Evolutionary conservation across 1,140 invertebrate genomes (phyloP), one percentile per base, ranked within the genome.

Genomic region (Antheraea mylitta): DNA sequence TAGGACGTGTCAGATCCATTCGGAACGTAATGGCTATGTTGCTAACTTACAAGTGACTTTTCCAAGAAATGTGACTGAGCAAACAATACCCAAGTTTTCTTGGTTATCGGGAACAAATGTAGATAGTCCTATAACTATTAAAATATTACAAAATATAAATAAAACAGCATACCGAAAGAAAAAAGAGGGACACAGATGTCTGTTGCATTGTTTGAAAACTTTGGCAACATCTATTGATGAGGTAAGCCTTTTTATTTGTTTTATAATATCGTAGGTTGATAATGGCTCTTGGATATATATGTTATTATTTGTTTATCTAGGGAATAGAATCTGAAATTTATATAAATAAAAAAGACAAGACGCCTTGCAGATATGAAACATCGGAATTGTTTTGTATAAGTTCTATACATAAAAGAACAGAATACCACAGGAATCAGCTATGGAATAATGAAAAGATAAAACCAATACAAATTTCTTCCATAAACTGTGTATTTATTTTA

Each of bases 21-120:
- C 96, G 0, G 94, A 94, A 61, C 94, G 95, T 22, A 96, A 96
- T 68, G 95, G 94, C 68, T 95, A 96, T 72, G 94, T 94, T 38
- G 95, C 97, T 9, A 94, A 95, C 69, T 89, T 99, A 66, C 95
- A 96, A 87, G 95, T 98, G 0, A 94, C 93, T 64, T 98, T 98
- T 85, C 97, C 97, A 0, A 93, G 93, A 59, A 94, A 94, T 81
- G 97, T 97, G 4, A 94, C 95, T 60, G 91, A 93, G 78, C 83
- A 87, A 60, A 87, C 83, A 45, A 92, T 92, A 77, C 92, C 92
- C 58, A 90, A 90, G 71, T 92, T 93, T 73, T 89, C 89, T 8
- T 93, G 90, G 90, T 75, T 93, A 18, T 85, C 85, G 7, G 90
- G 90, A n/a, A 93, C 91, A 9, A 92, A 91, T 78, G 80, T 93